phyloP scores from a whole-genome alignment of 2,888 invertebrate genomes.

The Drosophila cracens region DNA sequence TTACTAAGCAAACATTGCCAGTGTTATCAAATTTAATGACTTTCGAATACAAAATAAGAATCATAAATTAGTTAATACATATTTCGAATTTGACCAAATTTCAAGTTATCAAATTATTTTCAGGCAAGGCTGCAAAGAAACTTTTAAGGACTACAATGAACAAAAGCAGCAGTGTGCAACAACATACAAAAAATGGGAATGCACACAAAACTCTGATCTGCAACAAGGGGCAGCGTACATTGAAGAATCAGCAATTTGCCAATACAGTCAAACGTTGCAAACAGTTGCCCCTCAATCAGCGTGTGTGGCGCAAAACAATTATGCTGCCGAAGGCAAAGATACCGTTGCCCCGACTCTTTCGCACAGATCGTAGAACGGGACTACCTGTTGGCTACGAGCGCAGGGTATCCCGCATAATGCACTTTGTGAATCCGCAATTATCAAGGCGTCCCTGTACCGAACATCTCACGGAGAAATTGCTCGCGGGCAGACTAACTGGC shows the following conservation, averaged over 20 bases:
- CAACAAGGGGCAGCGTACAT: background rate
- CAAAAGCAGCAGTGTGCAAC: background rate
- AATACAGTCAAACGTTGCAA: background rate
- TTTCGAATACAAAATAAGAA: background rate
- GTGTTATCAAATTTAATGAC: background rate
- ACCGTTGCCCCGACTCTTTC: constrained; percentile 50
- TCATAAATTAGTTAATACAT: background rate
- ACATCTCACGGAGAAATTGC: constrained; percentile 24
- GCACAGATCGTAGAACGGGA: constrained; percentile 54
- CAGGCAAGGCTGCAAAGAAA: constrained; percentile 12
- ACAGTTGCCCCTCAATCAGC: background rate
- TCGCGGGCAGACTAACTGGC: constrained; percentile 31
- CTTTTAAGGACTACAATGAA: background rate
- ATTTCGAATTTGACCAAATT: constrained; percentile 21
- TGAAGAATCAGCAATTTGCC: background rate
- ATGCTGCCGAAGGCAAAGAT: constrained; percentile 36
- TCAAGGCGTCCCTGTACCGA: constrained; percentile 25
- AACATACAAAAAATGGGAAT: constrained; percentile 3
- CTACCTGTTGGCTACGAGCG: constrained; percentile 64
- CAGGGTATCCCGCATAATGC: constrained; percentile 63
- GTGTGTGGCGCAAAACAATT: constrained; percentile 56
- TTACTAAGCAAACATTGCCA: background rate
- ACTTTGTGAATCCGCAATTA: constrained; percentile 61
- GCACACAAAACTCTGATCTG: background rate
- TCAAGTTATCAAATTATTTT: constrained; percentile 2